Base-by-base conservation (phyloP, 37 sponge, comb jelly and placozoan species). In the Lycopodina hypogea region DNA sequence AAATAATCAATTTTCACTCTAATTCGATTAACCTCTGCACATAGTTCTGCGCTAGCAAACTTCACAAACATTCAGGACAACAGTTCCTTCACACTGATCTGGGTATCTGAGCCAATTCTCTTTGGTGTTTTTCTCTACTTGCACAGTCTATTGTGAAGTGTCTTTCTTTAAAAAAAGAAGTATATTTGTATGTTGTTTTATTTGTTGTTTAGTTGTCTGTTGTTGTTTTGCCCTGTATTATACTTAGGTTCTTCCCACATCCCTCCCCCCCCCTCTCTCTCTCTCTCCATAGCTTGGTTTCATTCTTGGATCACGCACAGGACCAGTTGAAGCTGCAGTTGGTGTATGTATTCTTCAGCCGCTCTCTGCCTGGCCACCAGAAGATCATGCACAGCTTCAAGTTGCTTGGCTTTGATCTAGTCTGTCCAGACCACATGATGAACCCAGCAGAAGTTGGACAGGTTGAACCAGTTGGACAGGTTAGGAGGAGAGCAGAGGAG, bases 281-380 rank as follows among this genome's bases (percentile, higher is more conserved):
- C 51, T 66, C 28, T 6, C 19, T 42, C n/a, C 55, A 12, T 61
- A 81, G 82, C 26, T 63, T 74, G 48, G 53, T 66, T 1, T 80
- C 80, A 12, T 71, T 84, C 28, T 58, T 84, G 72, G 85, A 77
- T 39, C 30, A 77, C 41, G 85, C 85, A 36, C 78, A 84, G 64
- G 72, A 77, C 30, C 34, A 37, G 53, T 55, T 78, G 22, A 41
- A 71, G 51, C 77, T 78, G 55, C 38, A 29, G 38, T 33, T 19
- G n/a, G 78, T 39, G 11, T 84, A 45, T 51, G 37, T 84, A 45
- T 71, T 83, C 69, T 75, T 83, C 21, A 36, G 32, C 3, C 56
- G 66, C 42, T 66, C 59, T 39, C 12, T 75, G 7, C 21, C 71
- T 38, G 62, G 30, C n/a, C 63, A n/a, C 4, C 23, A 51, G 34